These are phyloP conservation scores for Phortica okadai DNA, from an alignment of 2,888 invertebrate species.

Conservation along the genomic window DNA sequence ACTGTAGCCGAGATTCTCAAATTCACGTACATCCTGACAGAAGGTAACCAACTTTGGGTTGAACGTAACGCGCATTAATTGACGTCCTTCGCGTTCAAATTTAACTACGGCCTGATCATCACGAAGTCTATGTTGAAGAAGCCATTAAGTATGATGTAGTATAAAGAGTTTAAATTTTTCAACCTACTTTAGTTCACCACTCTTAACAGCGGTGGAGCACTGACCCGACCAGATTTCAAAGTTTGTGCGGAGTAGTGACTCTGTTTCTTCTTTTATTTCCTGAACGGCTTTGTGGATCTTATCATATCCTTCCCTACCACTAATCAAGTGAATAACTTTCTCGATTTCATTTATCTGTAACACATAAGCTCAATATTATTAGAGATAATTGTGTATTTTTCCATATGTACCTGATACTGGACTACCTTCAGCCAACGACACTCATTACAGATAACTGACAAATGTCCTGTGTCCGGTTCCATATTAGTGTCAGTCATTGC, in stretches of 20 bases:
- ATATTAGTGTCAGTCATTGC: constrained; percentile 75
- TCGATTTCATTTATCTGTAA: constrained; percentile 73
- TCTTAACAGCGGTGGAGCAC: constrained; percentile 71
- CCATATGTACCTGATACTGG: constrained; percentile 69
- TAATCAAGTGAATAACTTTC: constrained; percentile 74
- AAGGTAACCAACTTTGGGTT: constrained; percentile 89
- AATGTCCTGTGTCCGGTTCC: constrained; percentile 73
- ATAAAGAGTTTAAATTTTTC: not conserved
- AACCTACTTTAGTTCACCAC: constrained; percentile 72
- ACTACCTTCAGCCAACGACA: constrained; percentile 76
- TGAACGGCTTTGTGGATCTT: constrained; percentile 74
- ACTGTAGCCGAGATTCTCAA: constrained; percentile 87
- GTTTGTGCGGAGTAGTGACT: constrained; percentile 73
- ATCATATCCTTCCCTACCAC: constrained; percentile 74
- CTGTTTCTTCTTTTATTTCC: constrained; percentile 75
- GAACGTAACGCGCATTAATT: constrained; percentile 93
- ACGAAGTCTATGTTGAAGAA: constrained; percentile 76
- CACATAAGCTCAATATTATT: not conserved
- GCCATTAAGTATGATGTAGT: not conserved
- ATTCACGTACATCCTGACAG: constrained; percentile 91
- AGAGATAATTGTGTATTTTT: not conserved
- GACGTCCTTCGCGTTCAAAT: constrained; percentile 82
- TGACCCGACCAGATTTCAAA: constrained; percentile 76
- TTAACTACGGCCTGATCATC: constrained; percentile 88
- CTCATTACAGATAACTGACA: constrained; percentile 76